Conservation (phyloP, 1,140 invertebrate genomes). For the Hypothenemus hampei region DNA sequence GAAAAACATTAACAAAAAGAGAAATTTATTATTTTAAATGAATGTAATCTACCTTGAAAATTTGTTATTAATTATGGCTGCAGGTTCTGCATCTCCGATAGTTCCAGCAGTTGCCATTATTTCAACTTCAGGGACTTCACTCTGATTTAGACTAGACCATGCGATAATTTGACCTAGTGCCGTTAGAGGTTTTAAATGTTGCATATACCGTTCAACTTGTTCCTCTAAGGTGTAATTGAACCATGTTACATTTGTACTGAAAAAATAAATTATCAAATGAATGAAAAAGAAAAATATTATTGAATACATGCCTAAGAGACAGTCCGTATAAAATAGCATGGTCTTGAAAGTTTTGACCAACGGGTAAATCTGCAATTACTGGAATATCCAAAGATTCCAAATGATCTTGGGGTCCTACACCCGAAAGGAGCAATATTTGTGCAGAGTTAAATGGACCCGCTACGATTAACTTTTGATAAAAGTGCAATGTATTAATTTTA, state of each 20-base stretch:
- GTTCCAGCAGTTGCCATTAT: not conserved
- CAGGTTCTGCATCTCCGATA: no score
- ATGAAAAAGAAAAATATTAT: not conserved
- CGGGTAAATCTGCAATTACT: not conserved
- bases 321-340: not conserved
- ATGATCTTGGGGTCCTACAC: not conserved
- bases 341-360: not conserved
- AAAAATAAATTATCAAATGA: not conserved
- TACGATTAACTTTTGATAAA: not conserved
- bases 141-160: not conserved
- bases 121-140: not conserved
- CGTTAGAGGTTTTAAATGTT: not conserved
- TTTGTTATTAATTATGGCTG: not conserved
- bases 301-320: not conserved
- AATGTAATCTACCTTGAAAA: not conserved
- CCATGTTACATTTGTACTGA: not conserved
- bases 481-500: constrained; percentile 33
- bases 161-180: not conserved
- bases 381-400: not conserved
- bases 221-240: not conserved
- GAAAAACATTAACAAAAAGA: no score
- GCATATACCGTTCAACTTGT: not conserved
- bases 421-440: not conserved
- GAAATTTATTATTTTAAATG: no score
- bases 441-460: not conserved